phyloP scores from a whole-genome alignment of 2,113 vertebrate genomes.

The Anhinga rufa region DNA sequence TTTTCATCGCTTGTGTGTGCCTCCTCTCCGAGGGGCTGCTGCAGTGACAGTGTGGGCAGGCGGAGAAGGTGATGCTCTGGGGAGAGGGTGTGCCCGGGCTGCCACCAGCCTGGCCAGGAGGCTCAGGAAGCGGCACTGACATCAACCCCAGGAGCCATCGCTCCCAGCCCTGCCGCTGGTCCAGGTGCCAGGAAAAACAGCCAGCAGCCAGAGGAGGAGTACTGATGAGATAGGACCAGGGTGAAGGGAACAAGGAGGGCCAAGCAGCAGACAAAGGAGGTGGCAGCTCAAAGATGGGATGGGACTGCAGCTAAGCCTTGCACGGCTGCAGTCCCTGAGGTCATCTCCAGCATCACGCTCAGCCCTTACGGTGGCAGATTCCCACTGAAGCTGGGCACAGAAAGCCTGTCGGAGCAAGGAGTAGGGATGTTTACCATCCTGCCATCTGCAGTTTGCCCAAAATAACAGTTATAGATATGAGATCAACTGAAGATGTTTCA shows the following conservation, averaged over 20 bases:
- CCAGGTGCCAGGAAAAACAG: not conserved
- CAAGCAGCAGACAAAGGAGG: not conserved
- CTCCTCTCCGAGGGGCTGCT: not conserved
- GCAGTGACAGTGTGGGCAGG: not conserved
- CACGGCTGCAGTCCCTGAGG: accelerated
- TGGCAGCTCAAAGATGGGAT: not conserved
- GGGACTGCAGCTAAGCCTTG: not conserved
- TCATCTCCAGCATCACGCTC: not conserved
- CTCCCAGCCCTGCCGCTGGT: not conserved
- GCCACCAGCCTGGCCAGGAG: not conserved
- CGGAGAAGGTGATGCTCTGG: not conserved
- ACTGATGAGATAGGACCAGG: not conserved
- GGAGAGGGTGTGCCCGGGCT: not conserved
- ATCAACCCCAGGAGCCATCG: not conserved
- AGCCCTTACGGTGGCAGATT: not conserved
- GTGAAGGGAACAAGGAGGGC: not conserved
- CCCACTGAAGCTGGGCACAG: not conserved
- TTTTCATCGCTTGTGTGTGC: not conserved
- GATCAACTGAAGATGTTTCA: not conserved
- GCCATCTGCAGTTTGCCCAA: conserved; percentile 1
- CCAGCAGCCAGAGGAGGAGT: not conserved
- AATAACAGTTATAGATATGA: conserved; percentile 6
- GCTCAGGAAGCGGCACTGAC: conserved; percentile 14
- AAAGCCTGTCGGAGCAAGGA: not conserved
- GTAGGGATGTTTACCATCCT: not conserved